Evolutionary conservation across 2,113 vertebrate species (phyloP), one percentile per base, ranked within the genome.

Genomic region (Crotalus viridis): DNA sequence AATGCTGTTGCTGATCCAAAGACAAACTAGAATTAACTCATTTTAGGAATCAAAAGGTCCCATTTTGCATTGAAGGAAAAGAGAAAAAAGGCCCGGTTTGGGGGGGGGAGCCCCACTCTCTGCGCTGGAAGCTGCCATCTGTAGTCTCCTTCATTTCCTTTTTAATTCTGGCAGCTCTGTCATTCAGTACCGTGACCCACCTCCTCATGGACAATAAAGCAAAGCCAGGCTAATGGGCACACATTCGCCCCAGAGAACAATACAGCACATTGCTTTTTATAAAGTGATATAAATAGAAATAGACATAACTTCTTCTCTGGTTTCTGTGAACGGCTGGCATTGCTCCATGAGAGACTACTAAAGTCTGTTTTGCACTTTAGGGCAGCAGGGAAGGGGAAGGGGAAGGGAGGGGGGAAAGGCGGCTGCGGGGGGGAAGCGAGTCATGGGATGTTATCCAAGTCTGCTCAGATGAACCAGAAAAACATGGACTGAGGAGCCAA

Each of bases 381-480:
- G 81, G 46, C 92, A 64, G 81, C n/a, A 69, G 56, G 56, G 56
- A 33, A 92, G 48, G 26, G 56, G 56, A 33, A 92, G 48, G 26
- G 57, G 86, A 51, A 54, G 12, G 74, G 81, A 24, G 69, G 52
- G 43, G 81, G n/a, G 33, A 48, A 28, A 46, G 88, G 19, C 8
- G 28, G 28, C 46, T 59, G 92, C 92, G 96, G 95, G 95, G 95
- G 95, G 93, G 55, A 10, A 88, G 96, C 95, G 94, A 97, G 95
- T 93, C 96, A 98, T 97, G 97, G 98, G 98, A 98, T 93, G 91
- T 95, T 89, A 90, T 98, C 98, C 98, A 98, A 98, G 96, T 97
- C 95, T 97, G 97, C 96, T 97, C 97, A 98, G 97, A 97, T 74
- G 0, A 97, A 97, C 89, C 94, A 94, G 96, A 98, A 97, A 98